These are phyloP conservation scores for Anolis sagrei DNA, from an alignment of 2,113 vertebrate species.

Conservation along the genomic window DNA sequence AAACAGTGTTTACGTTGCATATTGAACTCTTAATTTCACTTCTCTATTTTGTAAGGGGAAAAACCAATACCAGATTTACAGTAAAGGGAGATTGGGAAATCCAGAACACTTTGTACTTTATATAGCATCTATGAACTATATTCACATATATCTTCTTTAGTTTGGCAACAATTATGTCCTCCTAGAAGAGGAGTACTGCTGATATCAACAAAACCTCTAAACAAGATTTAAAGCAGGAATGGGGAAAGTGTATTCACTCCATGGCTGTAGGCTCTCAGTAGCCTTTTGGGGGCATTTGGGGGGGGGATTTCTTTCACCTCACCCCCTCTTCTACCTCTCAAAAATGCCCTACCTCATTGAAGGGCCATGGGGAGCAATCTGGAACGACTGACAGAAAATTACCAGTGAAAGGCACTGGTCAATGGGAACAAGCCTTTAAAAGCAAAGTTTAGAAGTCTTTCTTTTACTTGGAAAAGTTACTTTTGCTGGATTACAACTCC, in stretches of 20 bases:
- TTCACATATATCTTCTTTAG: not conserved
- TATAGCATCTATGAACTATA: not conserved
- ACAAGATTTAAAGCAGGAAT: not conserved
- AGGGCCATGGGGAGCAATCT: too few relatives aligned
- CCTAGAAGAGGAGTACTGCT: not conserved
- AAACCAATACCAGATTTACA: constrained; percentile 46
- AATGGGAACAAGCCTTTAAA: too few relatives aligned
- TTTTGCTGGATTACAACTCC: too few relatives aligned
- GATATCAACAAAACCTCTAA: constrained; percentile 2
- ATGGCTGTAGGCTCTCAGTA: too few relatives aligned
- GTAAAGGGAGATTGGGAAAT: constrained; percentile 33
- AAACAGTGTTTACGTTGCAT: constrained; percentile 61
- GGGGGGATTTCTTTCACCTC: constrained; percentile 1
- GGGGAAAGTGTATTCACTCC: not conserved
- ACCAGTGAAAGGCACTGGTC: too few relatives aligned
- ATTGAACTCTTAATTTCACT: constrained; percentile 71
- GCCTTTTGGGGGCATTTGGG: too few relatives aligned
- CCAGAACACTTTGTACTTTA: constrained; percentile 20
- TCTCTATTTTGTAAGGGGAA: constrained; percentile 59
- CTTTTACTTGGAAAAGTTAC: too few relatives aligned
- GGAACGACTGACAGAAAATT: too few relatives aligned
- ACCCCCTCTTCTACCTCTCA: not conserved
- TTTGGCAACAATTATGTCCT: not conserved
- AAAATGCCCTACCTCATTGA: not conserved
- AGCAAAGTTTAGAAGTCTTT: too few relatives aligned